Base-by-base conservation (phyloP, 2,888 invertebrate species). In the Alcis repandata region DNA sequence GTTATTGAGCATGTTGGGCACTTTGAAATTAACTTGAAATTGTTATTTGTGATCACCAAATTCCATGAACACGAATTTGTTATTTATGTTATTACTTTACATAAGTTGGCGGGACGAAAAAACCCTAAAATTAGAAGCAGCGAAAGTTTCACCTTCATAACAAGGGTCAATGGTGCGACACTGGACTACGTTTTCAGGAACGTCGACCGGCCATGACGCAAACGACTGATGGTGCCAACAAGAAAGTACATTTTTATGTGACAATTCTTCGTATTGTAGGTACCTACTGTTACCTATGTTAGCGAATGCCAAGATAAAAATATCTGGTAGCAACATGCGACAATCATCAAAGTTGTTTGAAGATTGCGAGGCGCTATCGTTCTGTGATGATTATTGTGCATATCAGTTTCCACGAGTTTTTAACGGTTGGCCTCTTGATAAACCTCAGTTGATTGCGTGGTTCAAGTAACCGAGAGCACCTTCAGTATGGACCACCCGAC, bases 201-300 rank as follows among this genome's bases (percentile, higher is more conserved):
- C 86, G 80, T 79, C 81, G 86, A 85, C 85, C 86, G 86, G 70
- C 85, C 88, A 72, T 91, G 90, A 90, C 88, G 87, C 75, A 83
- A 78, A 70, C 67, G 68, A 58, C 59, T 51, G 63, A 60, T 59
- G 71, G 53, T 83, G 85, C 85, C 84, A 83, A 52, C 48, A 83
- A 76, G 78, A 79, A 81, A 83, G 75, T 75, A 70, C 27, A 32
- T 17, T 71, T 74, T 75, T 48, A 74, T 68, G 73, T 72, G 63
- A 74, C 65, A 72, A 74, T 76, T 79, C 76, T 75, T 76, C 70
- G 71, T 76, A 72, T 71, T 68, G 65, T 69, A 68, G 73, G n/a
- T n/a, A n/a, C n/a, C 74, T 77, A 73, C 70, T 72, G 71, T 75
- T 70, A 74, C 76, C 69, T 69, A 77, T 73, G 69, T 38, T 70